These are phyloP conservation scores for Psylliodes chrysocephalus DNA, from an alignment of 2,888 invertebrate genomes.

Conservation along the genomic window DNA sequence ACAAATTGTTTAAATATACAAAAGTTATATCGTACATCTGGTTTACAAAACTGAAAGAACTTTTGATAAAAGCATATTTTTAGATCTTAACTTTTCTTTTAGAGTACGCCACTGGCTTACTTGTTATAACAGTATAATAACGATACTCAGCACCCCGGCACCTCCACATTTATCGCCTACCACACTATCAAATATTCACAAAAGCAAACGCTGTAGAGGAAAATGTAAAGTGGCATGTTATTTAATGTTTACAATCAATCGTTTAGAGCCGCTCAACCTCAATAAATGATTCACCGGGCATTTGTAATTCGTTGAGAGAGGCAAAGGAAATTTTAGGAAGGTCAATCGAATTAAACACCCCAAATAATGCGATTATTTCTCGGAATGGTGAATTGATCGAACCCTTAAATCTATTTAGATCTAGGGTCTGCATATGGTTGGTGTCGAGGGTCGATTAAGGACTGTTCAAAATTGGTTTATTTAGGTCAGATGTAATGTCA, in stretches of 20 bases:
- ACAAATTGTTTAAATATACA: too few species aligned
- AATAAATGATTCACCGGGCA: conserved; percentile 25
- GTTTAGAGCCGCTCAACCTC: conserved; percentile 22
- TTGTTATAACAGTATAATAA: neutral
- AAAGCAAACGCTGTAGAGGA: conserved; percentile 12
- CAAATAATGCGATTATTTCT: conserved; percentile 33
- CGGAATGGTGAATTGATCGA: conserved; percentile 19
- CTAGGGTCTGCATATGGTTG: conserved; percentile 20
- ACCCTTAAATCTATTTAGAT: conserved; percentile 23
- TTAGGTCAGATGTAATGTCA: conserved; percentile 2
- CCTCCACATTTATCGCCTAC: conserved; percentile 6
- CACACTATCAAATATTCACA: conserved; percentile 19
- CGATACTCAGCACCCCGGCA: neutral
- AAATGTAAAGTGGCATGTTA: conserved; percentile 28
- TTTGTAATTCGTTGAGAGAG: conserved; percentile 32
- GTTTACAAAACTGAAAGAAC: too few species aligned
- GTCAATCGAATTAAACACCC: conserved; percentile 32
- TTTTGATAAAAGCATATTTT: too few species aligned
- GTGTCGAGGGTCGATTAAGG: conserved; percentile 16
- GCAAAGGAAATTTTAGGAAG: conserved; percentile 28
- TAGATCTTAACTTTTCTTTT: too few species aligned
- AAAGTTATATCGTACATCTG: too few species aligned
- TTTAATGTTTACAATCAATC: conserved; percentile 34
- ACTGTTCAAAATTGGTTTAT: conserved; percentile 6
- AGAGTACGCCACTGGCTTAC: neutral